Base-by-base conservation (phyloP, 2,113 vertebrate genomes). In the Sphyrna mokarran region DNA sequence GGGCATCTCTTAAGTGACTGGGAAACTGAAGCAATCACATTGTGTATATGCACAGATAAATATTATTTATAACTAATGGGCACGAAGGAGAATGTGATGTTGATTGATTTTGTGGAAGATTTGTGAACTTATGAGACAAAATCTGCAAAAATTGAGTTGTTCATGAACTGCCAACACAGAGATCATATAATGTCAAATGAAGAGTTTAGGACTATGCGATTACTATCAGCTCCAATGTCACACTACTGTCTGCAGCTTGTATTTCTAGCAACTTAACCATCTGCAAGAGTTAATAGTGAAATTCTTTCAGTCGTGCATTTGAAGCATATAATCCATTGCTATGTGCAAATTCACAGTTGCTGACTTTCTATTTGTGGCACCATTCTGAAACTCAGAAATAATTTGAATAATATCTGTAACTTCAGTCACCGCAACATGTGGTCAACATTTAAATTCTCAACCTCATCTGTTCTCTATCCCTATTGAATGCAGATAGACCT, bases 291-390 rank as follows among this genome's bases (percentile, higher is more conserved):
- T 18, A 4, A 37, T 93, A 61, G 89, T 93, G 18, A 93, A 93
- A 93, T 37, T 37, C 33, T 93, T 66, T 93, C 61, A 93, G 14
- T 68, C 61, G 68, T 6, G 0, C 18, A 93, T 33, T 68, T 37
- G 29, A 63, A 16, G 61, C 61, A 66, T 37, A 13, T 90, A 8
- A 8, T 68, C 61, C 37, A 37, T 22, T 37, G 33, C 33, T 18
- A 40, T 91, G 33, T n/a, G 61, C 33, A 68, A 93, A 61, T 66
- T 93, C 89, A 63, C 61, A 91, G n/a, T 80, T 83, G 80, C 80
- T 37, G n/a, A n/a, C 40, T 40, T 26, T 76, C 72, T 83, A 26
- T 61, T 37, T 68, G 33, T 68, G 14, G 33, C 20, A 37, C 63
- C 66, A 61, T 66, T 66, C 89, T 16, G 2, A 68, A 33, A 22